These are phyloP conservation scores for Centrocercus urophasianus DNA, from an alignment of 2,113 vertebrate species.

Conservation along the genomic window DNA sequence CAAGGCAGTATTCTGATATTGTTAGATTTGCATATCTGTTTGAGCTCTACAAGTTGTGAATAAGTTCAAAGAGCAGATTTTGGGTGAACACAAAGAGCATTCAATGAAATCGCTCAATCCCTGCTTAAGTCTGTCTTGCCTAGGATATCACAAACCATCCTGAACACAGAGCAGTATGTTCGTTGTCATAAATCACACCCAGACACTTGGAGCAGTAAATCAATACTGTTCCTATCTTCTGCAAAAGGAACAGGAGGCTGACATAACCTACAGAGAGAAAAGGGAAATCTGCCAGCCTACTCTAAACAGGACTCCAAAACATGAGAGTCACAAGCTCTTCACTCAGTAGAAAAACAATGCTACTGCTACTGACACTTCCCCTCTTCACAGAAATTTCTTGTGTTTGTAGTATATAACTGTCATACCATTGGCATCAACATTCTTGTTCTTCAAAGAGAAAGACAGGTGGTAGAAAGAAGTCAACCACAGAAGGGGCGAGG, in stretches of 20 bases:
- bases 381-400: background rate
- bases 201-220: conserved; percentile 46
- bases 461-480: background rate
- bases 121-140: background rate
- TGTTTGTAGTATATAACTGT: background rate
- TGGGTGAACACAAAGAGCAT: background rate
- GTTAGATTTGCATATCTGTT: background rate
- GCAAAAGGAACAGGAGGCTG: conserved; percentile 42
- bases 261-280: conserved; percentile 18
- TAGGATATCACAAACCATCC: background rate
- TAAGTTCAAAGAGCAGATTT: background rate
- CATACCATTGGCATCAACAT: background rate
- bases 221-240: conserved; percentile 56
- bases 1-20: background rate
- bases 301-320: background rate
- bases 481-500: background rate
- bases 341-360: background rate
- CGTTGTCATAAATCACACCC: conserved; percentile 65
- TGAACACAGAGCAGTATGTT: conserved; percentile 30
- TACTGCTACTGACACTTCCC: background rate
- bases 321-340: background rate
- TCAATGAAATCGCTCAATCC: background rate
- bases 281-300: conserved; percentile 32
- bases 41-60: background rate
- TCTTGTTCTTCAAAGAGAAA: conserved; percentile 16